phyloP scores from a whole-genome alignment of 2,113 vertebrate genomes.

The Hepsetus odoe region DNA sequence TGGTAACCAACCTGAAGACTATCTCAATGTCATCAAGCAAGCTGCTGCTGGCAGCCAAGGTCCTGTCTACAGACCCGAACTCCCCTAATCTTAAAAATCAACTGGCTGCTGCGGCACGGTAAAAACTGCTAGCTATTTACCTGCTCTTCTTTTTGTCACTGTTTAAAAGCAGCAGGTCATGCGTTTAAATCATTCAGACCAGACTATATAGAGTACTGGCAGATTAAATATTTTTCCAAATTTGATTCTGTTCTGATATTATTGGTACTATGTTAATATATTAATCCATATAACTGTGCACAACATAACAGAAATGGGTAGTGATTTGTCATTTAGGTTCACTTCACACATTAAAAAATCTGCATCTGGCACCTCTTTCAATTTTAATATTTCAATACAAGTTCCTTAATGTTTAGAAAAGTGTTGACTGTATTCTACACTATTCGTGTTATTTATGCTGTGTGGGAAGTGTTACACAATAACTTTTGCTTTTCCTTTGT shows the following conservation, averaged over 20 bases:
- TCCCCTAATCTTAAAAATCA: slow-evolving; percentile 96
- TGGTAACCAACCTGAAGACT: slow-evolving; percentile 95
- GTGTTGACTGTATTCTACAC: not conserved
- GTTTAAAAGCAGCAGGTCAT: too few species aligned
- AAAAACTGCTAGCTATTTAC: not conserved
- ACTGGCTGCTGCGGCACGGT: slow-evolving; percentile 92
- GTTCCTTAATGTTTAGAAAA: not conserved
- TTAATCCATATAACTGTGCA: too few species aligned
- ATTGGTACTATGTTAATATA: too few species aligned
- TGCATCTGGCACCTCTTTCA: too few species aligned
- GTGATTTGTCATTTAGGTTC: too few species aligned
- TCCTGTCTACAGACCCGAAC: slow-evolving; percentile 89
- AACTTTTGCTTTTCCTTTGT: not conserved
- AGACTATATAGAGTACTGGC: too few species aligned
- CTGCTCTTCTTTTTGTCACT: not conserved
- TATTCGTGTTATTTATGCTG: not conserved
- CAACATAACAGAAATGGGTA: too few species aligned
- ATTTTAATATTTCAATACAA: too few species aligned
- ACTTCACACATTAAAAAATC: too few species aligned
- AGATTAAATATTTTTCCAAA: too few species aligned
- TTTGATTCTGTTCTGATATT: too few species aligned
- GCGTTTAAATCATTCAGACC: not conserved
- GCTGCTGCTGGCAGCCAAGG: slow-evolving; percentile 91
- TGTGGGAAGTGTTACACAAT: slow-evolving; percentile 22
- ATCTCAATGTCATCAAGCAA: slow-evolving; percentile 99